These are phyloP conservation scores for Molanna angustata DNA, from an alignment of 2,888 invertebrate species.

Conservation along the genomic window DNA sequence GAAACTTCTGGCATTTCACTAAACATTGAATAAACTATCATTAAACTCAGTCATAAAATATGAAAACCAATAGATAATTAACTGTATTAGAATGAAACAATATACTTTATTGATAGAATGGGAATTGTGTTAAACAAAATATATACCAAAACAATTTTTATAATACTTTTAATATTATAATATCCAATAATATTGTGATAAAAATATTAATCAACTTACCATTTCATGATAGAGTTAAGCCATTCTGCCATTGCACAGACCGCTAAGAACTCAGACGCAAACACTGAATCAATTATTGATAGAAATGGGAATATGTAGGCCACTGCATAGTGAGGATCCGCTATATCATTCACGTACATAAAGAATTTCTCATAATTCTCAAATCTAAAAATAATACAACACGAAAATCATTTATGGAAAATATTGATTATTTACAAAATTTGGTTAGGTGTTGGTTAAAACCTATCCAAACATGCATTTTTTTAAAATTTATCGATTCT, in stretches of 20 bases:
- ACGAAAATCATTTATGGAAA: neutral
- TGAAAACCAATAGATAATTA: too few species aligned
- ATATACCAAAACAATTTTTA: too few species aligned
- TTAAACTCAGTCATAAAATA: too few species aligned
- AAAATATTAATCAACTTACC: slow-evolving; percentile 13
- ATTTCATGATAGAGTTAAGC: slow-evolving; percentile 28
- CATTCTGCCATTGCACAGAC: slow-evolving; percentile 19
- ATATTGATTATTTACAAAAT: neutral
- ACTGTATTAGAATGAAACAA: too few species aligned
- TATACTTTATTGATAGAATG: too few species aligned
- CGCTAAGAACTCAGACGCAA: slow-evolving; percentile 23
- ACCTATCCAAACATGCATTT: too few species aligned
- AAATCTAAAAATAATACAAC: slow-evolving; percentile 19
- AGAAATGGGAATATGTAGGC: slow-evolving; percentile 24
- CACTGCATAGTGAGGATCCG: slow-evolving; percentile 22
- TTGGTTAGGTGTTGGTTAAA: too few species aligned
- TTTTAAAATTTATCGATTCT: too few species aligned
- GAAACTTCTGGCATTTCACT: too few species aligned
- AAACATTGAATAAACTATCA: too few species aligned
- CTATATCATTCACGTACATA: slow-evolving; percentile 16
- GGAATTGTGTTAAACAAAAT: too few species aligned
- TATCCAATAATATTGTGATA: neutral
- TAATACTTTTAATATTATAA: too few species aligned
- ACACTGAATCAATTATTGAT: slow-evolving; percentile 24
- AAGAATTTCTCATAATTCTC: slow-evolving; percentile 17